Conservation (phyloP, 1,140 invertebrate genomes). For the Bilobella aurantiaca region DNA sequence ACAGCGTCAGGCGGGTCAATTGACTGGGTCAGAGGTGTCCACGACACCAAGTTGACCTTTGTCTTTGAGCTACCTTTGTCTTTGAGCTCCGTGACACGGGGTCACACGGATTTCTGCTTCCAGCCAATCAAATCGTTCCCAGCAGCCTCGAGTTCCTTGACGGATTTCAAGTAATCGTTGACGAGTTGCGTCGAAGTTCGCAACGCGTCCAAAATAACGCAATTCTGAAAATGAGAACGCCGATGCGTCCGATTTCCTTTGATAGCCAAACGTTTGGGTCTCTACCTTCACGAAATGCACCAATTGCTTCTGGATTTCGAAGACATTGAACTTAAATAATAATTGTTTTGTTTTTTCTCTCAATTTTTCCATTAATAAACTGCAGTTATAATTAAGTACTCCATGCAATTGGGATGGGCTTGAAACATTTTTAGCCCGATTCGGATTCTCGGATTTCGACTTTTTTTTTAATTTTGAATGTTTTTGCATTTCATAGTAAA, state of each 20-base stretch:
- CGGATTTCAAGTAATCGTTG: background rate
- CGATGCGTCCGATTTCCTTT: background rate
- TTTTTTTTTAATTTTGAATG: no score
- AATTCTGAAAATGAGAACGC: background rate
- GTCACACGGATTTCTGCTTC: constrained; percentile 13
- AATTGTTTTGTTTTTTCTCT: no score
- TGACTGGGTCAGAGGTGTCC: constrained; percentile 8
- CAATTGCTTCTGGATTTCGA: background rate
- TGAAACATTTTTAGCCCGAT: no score
- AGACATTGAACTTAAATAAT: no score
- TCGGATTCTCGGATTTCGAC: no score
- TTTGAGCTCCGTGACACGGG: constrained; percentile 23
- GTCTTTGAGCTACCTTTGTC: constrained; percentile 19
- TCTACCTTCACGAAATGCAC: background rate
- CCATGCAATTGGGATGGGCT: no score
- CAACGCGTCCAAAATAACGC: background rate
- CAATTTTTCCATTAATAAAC: no score
- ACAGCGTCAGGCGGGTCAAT: constrained; percentile 16
- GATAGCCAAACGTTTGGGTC: background rate
- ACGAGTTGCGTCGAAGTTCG: background rate
- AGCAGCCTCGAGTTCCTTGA: constrained; percentile 1
- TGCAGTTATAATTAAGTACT: no score
- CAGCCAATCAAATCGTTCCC: constrained; percentile 9
- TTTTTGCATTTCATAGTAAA: no score
- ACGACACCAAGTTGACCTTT: constrained; percentile 12